A percentile compares a stretch with the other conserved stretches of the same genome.
Evolutionary conservation across 2,888 invertebrate genomes (phyloP).

Genomic region (Gonocerus acuteangulatus): DNA sequence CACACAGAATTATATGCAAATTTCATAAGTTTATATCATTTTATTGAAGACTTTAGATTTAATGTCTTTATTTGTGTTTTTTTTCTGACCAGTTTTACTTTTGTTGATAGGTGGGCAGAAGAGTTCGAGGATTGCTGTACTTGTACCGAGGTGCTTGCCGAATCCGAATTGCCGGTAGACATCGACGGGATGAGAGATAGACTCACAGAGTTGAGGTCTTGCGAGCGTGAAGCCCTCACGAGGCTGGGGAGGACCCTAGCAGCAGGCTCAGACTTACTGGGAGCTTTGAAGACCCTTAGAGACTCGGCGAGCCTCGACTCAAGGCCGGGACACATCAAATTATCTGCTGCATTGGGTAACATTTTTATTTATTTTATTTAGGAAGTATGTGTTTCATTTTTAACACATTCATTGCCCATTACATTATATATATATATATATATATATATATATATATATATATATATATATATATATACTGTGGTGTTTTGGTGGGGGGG

Average conservation of each 20-base stretch:
- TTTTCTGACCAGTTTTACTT: too few relatives aligned
- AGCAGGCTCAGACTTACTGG: conserved; percentile 67
- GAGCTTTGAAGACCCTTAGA: conserved; percentile 64
- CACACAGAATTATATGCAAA: too few relatives aligned
- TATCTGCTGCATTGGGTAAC: conserved; percentile 50
- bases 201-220: conserved; percentile 62
- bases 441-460: too few relatives aligned
- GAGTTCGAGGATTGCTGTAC: conserved; percentile 63
- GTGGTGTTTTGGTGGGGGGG: too few relatives aligned
- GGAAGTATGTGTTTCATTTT: background rate
- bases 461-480: too few relatives aligned
- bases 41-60: too few relatives aligned
- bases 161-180: conserved; percentile 59
- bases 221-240: conserved; percentile 64
- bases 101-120: conserved; percentile 53
- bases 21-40: too few relatives aligned
- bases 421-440: too few relatives aligned
- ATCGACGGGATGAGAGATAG: conserved; percentile 63
- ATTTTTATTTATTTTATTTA: too few relatives aligned
- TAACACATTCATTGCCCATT: background rate
- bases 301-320: conserved; percentile 65
- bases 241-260: conserved; percentile 71
- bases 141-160: conserved; percentile 60
- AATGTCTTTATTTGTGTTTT: too few relatives aligned
- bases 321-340: conserved; percentile 55